These are phyloP conservation scores for Carassius carassius DNA, from an alignment of 2,113 vertebrate genomes.

Conservation along the genomic window DNA sequence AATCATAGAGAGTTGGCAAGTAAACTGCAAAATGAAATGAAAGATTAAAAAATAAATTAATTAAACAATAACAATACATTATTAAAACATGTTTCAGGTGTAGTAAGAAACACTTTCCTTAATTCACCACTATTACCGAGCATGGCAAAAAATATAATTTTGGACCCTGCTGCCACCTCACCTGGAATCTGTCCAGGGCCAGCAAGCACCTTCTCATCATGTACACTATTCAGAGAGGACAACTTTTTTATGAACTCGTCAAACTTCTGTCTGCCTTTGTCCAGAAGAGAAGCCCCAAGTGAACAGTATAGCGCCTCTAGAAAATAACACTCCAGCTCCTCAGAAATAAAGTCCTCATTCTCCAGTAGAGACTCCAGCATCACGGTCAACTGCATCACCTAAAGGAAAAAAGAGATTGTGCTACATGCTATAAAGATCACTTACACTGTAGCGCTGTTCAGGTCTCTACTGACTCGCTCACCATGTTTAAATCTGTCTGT, in stretches of 20 bases:
- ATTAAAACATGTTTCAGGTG: not conserved
- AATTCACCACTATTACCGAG: not conserved
- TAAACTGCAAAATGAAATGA: constrained; percentile 75
- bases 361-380: constrained; percentile 83
- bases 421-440: too few relatives aligned
- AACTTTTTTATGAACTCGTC: constrained; percentile 83
- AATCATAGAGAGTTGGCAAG: constrained; percentile 88
- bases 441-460: not conserved
- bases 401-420: constrained; percentile 2
- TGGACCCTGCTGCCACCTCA: constrained; percentile 56
- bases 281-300: constrained; percentile 84
- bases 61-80: not conserved
- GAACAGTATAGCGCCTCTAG: constrained; percentile 92
- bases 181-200: constrained; percentile 89
- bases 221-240: constrained; percentile 74
- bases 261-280: constrained; percentile 79
- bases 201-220: constrained; percentile 74
- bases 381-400: constrained; percentile 87
- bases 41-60: not conserved
- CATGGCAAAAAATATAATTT: not conserved
- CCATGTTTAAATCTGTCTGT: constrained; percentile 96
- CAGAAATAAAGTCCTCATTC: constrained; percentile 63
- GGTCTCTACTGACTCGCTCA: constrained; percentile 62
- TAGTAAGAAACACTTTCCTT: not conserved
- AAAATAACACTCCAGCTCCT: constrained; percentile 88